Evolutionary conservation across 1,140 invertebrate genomes (phyloP), one percentile per base, ranked within the genome.

Genomic region (Dreissena polymorpha): DNA sequence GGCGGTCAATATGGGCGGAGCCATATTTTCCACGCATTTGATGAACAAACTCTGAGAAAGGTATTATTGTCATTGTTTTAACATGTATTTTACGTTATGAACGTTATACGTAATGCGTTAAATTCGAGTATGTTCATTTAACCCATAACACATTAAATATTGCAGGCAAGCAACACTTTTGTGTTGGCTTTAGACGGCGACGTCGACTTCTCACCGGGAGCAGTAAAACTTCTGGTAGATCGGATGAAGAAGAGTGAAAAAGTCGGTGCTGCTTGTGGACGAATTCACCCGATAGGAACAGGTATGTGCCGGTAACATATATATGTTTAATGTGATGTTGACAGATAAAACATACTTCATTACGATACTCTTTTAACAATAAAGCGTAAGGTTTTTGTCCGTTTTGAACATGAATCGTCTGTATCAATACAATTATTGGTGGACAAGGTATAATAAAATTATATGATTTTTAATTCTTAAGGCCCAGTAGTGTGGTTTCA

Each of bases 241-340:
- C 95, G 99, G 88, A 99, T 99, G 98, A 99, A 99, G 92, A 99
- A 99, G 91, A 99, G 99, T 91, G 96, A 96, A 87, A 98, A 98
- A 93, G 94, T 99, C 10, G 98, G 98, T 21, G 98, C 98, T 60
- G 98, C 98, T 83, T 99, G 98, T 93, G 98, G 98, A 55, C 95
- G 98, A 88, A 99, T 99, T 93, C 98, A 99, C 95, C 98, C 98
- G 0, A 96, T 99, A 73, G 98, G 98, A 23, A 96, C 97, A 64
- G 96, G 96, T 95, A 93, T 60, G 21, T n/a, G 21, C 6, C 57
- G 21, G 21, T 60, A 6, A 60, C 57, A 18, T n/a, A n/a, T 60
- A 6, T 60, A n/a, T 60, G 3, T 60, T 60, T 23, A 60, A 60
- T n/a, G 57, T n/a, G 10, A 60, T 60, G 21, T 6, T 3, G 10